Percentiles rank a stretch among this genome's conserved stretches.
Evolutionary conservation across 2,888 invertebrate species (phyloP).

Genomic region (Tetanocera ferruginea): DNA sequence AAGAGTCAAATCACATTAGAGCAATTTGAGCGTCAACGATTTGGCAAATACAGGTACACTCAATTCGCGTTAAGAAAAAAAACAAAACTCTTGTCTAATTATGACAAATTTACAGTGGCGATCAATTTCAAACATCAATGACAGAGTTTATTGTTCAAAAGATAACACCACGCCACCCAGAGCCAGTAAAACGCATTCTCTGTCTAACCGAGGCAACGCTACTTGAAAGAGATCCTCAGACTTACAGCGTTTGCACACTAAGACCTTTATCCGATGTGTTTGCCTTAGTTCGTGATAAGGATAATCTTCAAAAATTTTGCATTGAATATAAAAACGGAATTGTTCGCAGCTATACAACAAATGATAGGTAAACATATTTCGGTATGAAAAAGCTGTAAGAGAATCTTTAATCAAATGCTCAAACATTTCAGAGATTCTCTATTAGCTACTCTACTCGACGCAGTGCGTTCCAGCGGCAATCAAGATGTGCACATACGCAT

Average conservation of each 20-base stretch:
- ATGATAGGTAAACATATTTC: constrained; percentile 78
- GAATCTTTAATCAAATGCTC: background rate
- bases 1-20: constrained; percentile 87
- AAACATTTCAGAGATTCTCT: constrained; percentile 83
- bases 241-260: constrained; percentile 93
- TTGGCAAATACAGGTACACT: constrained; percentile 89
- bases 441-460: constrained; percentile 94
- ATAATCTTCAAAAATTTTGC: constrained; percentile 92
- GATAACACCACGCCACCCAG: constrained; percentile 84
- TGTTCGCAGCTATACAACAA: constrained; percentile 88
- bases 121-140: constrained; percentile 95
- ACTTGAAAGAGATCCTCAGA: constrained; percentile 96
- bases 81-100: background rate
- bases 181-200: constrained; percentile 88
- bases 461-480: constrained; percentile 96
- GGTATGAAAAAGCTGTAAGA: background rate
- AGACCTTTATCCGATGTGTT: constrained; percentile 88
- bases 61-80: background rate
- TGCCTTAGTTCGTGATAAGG: constrained; percentile 89
- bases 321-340: constrained; percentile 96
- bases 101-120: constrained; percentile 77
- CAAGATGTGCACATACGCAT: constrained; percentile 95
- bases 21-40: constrained; percentile 87
- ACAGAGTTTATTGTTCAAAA: constrained; percentile 98
- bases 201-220: constrained; percentile 97